Evolutionary conservation across 2,888 invertebrate species (phyloP).

Genomic region (Amiota minor): DNA sequence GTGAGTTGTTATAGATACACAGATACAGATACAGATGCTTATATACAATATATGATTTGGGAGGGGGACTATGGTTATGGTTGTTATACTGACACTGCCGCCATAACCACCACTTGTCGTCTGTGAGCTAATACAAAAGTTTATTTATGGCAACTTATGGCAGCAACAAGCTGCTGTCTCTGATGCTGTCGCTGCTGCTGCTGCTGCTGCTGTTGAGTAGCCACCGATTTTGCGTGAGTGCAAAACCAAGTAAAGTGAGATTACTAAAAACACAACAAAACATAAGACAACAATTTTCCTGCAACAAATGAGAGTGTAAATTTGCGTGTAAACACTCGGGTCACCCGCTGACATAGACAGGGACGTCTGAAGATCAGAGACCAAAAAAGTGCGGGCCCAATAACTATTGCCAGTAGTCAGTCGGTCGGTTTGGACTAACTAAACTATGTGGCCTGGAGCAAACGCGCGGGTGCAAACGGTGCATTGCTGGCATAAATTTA

Average conservation of each 20-base stretch:
- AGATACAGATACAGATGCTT: too few species aligned
- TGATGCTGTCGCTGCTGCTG: conserved; percentile 44
- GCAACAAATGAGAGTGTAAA: conserved; percentile 73
- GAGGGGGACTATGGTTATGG: conserved; percentile 6
- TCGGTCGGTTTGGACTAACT: not conserved
- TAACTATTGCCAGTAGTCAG: conserved; percentile 21
- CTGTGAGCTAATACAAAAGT: conserved; percentile 62
- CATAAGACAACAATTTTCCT: conserved; percentile 41
- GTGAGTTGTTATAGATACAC: conserved; percentile 16
- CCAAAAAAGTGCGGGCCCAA: too few species aligned
- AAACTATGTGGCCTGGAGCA: conserved; percentile 28
- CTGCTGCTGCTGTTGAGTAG: conserved; percentile 20
- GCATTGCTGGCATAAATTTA: conserved; percentile 66
- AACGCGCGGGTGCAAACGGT: conserved; percentile 42
- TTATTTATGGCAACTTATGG: conserved; percentile 61
- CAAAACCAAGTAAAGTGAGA: too few species aligned
- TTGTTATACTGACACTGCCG: conserved; percentile 57
- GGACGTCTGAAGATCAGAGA: conserved; percentile 36
- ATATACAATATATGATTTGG: conserved; percentile 18
- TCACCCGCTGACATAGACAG: conserved; percentile 72
- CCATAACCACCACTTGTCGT: conserved; percentile 55
- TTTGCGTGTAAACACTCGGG: conserved; percentile 74
- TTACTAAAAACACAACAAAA: conserved; percentile 10
- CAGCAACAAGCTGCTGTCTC: conserved; percentile 48
- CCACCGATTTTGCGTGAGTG: conserved; percentile 25